Evolutionary conservation across 2,888 invertebrate genomes (phyloP).

Genomic region (Archaeoteleia sp.): DNA sequence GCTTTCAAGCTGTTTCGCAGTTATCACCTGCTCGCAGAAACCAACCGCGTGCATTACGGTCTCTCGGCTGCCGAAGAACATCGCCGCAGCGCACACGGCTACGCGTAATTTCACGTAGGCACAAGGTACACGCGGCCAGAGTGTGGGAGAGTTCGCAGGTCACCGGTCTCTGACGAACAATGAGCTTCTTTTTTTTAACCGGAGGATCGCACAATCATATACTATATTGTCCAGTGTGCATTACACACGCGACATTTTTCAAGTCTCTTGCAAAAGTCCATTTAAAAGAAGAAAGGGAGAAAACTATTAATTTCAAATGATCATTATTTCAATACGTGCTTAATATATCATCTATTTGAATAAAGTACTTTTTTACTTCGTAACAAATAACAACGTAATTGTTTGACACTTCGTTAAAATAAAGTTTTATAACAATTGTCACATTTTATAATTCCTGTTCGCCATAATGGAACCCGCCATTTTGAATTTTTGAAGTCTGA

Average conservation of each 20-base stretch:
- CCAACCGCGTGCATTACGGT: slow-evolving; percentile 35
- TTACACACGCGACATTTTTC: slow-evolving; percentile 37
- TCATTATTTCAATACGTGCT: too few species aligned
- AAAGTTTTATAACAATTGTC: too few species aligned
- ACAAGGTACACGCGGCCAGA: slow-evolving; percentile 42
- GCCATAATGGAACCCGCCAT: too few species aligned
- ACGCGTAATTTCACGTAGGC: slow-evolving; percentile 13
- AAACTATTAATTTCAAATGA: too few species aligned
- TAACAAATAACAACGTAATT: too few species aligned
- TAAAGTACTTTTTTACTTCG: too few species aligned
- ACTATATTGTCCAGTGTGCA: slow-evolving; percentile 25
- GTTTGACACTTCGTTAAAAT: too few species aligned
- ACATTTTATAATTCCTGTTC: too few species aligned
- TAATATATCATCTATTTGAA: too few species aligned
- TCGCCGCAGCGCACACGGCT: not conserved
- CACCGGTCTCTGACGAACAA: slow-evolving; percentile 68
- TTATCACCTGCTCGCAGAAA: slow-evolving; percentile 55
- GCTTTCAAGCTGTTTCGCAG: slow-evolving; percentile 52
- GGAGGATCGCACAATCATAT: slow-evolving; percentile 32
- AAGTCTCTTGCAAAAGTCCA: slow-evolving; percentile 24
- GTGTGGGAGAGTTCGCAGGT: slow-evolving; percentile 73
- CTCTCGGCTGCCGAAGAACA: slow-evolving; percentile 14
- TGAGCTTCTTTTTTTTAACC: slow-evolving; percentile 51
- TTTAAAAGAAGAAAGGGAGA: too few species aligned
- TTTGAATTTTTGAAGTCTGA: too few species aligned